Evolutionary conservation across 2,888 invertebrate species (phyloP).

Genomic region (Calliphora vomitoria): DNA sequence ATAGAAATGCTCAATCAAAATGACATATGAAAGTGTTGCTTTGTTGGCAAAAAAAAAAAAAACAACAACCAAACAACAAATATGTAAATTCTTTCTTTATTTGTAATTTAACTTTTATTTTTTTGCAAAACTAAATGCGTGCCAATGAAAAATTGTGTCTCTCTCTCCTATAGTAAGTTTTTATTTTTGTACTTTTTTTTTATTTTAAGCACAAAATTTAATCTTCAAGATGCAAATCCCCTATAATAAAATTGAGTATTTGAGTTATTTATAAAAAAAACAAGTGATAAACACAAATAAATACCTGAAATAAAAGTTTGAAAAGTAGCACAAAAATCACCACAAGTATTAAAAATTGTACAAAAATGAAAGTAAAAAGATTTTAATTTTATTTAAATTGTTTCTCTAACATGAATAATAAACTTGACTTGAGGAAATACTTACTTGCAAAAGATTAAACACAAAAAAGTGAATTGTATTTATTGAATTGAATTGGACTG

Average conservation of each 20-base stretch:
- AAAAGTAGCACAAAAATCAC: constrained; percentile 36
- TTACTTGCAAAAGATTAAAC: not conserved
- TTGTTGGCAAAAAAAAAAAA: constrained; percentile 35
- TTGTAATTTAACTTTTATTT: constrained; percentile 1
- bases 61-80: constrained; percentile 8
- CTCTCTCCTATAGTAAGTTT: not conserved
- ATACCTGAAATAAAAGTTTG: not conserved
- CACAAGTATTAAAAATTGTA: not conserved
- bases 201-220: constrained; percentile 17
- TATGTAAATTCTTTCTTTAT: constrained; percentile 53
- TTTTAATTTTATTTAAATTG: constrained; percentile 29
- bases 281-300: not conserved
- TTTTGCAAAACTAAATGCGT: constrained; percentile 10
- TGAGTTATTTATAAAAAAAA: not conserved
- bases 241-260: not conserved
- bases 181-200: not conserved
- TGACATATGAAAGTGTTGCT: constrained; percentile 61
- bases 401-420: constrained; percentile 33
- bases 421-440: constrained; percentile 37
- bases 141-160: not conserved
- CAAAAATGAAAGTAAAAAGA: constrained; percentile 61
- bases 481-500: constrained; percentile 29
- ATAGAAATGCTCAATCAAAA: constrained; percentile 62
- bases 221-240: constrained; percentile 55
- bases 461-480: constrained; percentile 50